These are phyloP conservation scores for Dinocampus coccinellae DNA, from an alignment of 2,888 invertebrate species.

Conservation along the genomic window DNA sequence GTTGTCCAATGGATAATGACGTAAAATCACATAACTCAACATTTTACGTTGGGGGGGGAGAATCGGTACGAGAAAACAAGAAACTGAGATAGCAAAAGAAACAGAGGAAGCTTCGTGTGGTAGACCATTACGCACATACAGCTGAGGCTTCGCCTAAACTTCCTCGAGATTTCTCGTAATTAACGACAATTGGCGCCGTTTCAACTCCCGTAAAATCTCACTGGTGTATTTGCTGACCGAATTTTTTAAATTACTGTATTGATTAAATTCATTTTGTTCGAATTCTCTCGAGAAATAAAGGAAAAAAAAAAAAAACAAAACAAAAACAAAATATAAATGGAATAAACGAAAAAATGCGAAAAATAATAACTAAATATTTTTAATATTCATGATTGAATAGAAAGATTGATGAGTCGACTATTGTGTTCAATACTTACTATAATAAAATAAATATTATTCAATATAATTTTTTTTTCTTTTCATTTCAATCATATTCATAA, in stretches of 20 bases:
- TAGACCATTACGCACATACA: neutral
- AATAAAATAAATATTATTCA: too few relatives aligned
- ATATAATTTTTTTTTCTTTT: neutral
- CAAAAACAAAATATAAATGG: too few relatives aligned
- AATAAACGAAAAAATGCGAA: too few relatives aligned
- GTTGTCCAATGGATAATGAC: neutral
- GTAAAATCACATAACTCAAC: conserved; percentile 10
- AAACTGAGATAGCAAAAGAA: neutral
- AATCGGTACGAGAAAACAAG: neutral
- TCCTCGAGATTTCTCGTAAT: conserved; percentile 17
- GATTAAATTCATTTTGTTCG: too few relatives aligned
- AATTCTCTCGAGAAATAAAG: too few relatives aligned
- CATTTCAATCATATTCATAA: neutral
- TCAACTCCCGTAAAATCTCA: conserved; percentile 12
- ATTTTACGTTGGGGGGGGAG: neutral
- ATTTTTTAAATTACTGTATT: conserved; percentile 20
- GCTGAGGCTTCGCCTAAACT: neutral
- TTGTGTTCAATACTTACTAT: too few relatives aligned
- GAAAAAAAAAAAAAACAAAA: too few relatives aligned
- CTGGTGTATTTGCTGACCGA: conserved; percentile 21
- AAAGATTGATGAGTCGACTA: too few relatives aligned
- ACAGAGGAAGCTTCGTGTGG: neutral
- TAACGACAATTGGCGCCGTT: conserved; percentile 24
- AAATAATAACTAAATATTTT: too few relatives aligned
- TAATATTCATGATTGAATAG: too few relatives aligned